phyloP scores from a whole-genome alignment of 2,113 vertebrate genomes.

The Boulengeromyrus knoepffleri region DNA sequence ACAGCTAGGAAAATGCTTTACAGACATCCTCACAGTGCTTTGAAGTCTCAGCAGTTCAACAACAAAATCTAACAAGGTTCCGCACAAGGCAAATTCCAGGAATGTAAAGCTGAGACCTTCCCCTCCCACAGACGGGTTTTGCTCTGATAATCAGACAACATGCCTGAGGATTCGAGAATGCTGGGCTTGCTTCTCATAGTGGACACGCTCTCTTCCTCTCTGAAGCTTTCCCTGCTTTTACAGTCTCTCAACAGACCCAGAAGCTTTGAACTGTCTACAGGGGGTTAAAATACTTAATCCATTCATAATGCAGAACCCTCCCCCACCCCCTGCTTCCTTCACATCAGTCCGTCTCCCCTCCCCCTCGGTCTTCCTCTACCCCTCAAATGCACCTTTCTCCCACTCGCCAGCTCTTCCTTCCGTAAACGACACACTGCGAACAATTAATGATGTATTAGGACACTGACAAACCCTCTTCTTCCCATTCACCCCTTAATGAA shows the following conservation, averaged over 20 bases:
- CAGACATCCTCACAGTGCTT: not conserved
- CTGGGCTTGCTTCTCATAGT: slow-evolving; percentile 32
- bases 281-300: slow-evolving; percentile 62
- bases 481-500: slow-evolving; percentile 40
- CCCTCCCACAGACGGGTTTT: slow-evolving; percentile 62
- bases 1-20: not conserved
- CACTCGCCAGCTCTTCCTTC: slow-evolving; percentile 38
- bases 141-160: slow-evolving; percentile 65
- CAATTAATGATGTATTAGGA: slow-evolving; percentile 50
- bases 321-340: slow-evolving; percentile 30
- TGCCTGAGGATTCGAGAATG: slow-evolving; percentile 61
- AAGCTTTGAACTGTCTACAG: slow-evolving; percentile 53
- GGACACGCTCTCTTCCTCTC: slow-evolving; percentile 8
- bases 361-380: slow-evolving; percentile 32
- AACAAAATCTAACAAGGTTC: slow-evolving; percentile 41
- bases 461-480: slow-evolving; percentile 37
- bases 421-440: slow-evolving; percentile 37
- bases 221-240: slow-evolving; percentile 52
- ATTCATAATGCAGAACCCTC: slow-evolving; percentile 54
- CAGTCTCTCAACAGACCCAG: slow-evolving; percentile 44
- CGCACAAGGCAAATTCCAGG: slow-evolving; percentile 47
- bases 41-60: slow-evolving; percentile 35
- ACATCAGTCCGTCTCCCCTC: slow-evolving; percentile 20
- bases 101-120: slow-evolving; percentile 37
- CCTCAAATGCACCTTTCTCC: slow-evolving; percentile 47